phyloP scores from a whole-genome alignment of 2,888 invertebrate species.

The Brachylomia viminalis region DNA sequence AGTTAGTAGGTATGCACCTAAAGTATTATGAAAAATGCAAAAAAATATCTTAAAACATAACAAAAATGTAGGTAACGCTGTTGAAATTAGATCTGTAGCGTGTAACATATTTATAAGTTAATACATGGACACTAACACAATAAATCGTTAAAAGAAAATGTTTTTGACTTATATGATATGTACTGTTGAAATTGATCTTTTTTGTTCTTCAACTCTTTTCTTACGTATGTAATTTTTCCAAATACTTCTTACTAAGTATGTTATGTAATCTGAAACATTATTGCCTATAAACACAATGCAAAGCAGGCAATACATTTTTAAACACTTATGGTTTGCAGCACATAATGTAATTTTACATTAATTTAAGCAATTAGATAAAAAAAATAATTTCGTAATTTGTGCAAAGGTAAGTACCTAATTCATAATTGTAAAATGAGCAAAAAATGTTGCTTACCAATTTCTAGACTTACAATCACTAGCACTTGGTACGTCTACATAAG shows the following conservation, averaged over 20 bases:
- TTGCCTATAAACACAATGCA: constrained; percentile 15
- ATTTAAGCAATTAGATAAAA: constrained; percentile 53
- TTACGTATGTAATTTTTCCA: constrained; percentile 25
- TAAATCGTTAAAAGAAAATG: not conserved
- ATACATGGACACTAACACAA: constrained; percentile 25
- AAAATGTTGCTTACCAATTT: constrained; percentile 7
- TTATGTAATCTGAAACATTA: constrained; percentile 31
- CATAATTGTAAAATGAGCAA: constrained; percentile 30
- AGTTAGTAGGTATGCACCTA: constrained; percentile 32
- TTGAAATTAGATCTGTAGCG: constrained; percentile 27
- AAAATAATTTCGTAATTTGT: constrained; percentile 28
- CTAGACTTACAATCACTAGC: constrained; percentile 10
- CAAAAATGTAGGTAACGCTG: constrained; percentile 36
- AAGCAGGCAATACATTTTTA: constrained; percentile 18
- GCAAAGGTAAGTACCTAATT: constrained; percentile 1
- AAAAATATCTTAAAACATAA: constrained; percentile 46
- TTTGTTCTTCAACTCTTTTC: constrained; percentile 40
- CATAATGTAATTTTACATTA: constrained; percentile 1
- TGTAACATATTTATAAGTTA: constrained; percentile 12
- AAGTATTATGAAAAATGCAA: constrained; percentile 38
- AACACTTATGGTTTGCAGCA: constrained; percentile 19
- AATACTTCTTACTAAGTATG: constrained; percentile 53
- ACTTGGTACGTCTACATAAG: constrained; percentile 13
- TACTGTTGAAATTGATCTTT: constrained; percentile 52
- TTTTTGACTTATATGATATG: constrained; percentile 57